Percentiles rank a stretch among this genome's conserved stretches.
Conservation (phyloP, 2,888 invertebrate species). For the Drosophila setosimentum region DNA sequence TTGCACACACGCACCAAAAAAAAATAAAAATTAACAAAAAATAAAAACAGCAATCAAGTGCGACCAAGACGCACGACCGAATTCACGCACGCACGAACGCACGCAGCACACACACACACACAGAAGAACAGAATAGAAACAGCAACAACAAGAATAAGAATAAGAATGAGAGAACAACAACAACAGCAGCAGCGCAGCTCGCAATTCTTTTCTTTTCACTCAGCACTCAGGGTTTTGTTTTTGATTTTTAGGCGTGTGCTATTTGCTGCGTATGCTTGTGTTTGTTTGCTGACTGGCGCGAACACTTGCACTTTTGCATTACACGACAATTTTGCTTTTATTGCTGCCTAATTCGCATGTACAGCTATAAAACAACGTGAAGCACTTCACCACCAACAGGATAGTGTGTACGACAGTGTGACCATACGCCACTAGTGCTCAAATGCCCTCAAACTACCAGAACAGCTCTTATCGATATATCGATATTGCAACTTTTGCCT, state of each 20-base stretch:
- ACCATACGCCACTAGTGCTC: conserved; percentile 24
- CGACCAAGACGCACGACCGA: conserved; percentile 43
- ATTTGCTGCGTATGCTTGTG: conserved; percentile 19
- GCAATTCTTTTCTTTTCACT: conserved; percentile 39
- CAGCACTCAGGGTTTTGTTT: conserved; percentile 36
- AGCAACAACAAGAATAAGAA: conserved; percentile 46
- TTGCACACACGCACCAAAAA: conserved; percentile 42
- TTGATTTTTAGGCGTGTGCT: conserved; percentile 17
- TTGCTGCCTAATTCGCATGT: conserved; percentile 58
- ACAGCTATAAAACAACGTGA: conserved; percentile 62
- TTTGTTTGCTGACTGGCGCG: conserved; percentile 41
- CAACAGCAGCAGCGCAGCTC: conserved; percentile 56
- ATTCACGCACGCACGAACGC: conserved; percentile 43
- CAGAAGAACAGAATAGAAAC: conserved; percentile 7
- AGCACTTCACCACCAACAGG: conserved; percentile 61
- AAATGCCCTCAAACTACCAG: conserved; percentile 17
- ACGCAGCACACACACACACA: conserved; percentile 38
- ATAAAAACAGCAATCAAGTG: conserved; percentile 54
- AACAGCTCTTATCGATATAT: conserved; percentile 40
- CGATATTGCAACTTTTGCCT: conserved; percentile 20
- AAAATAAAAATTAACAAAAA: conserved; percentile 38
- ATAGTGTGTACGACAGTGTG: conserved; percentile 45
- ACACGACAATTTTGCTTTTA: conserved; percentile 38
- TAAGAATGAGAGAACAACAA: conserved; percentile 29
- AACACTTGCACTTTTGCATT: conserved; percentile 57